These are phyloP conservation scores for Laupala kohalensis DNA, from an alignment of 1,140 invertebrate species.

Conservation along the genomic window DNA sequence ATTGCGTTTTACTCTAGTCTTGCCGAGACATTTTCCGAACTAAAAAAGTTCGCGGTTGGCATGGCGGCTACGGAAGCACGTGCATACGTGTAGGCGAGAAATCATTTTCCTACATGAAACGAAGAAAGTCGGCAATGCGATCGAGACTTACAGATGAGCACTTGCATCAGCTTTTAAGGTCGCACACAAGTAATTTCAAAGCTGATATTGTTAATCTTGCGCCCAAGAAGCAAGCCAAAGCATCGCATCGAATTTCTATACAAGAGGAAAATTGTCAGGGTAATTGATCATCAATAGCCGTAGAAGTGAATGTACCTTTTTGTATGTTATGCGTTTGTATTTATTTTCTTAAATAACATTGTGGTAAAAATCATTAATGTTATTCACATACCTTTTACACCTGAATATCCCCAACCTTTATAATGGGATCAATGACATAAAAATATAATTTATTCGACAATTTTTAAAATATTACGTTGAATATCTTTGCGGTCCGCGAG, in stretches of 20 bases:
- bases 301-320: too few species aligned
- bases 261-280: too few species aligned
- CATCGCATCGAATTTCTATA: not conserved
- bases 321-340: too few species aligned
- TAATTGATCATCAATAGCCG: too few species aligned
- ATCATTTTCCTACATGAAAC: not conserved
- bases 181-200: not conserved
- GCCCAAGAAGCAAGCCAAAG: not conserved
- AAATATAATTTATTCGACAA: too few species aligned
- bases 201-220: not conserved
- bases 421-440: too few species aligned
- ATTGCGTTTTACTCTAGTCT: not conserved
- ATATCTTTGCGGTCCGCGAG: too few species aligned
- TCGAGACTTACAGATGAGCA: not conserved
- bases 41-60: not conserved
- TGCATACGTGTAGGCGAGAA: conserved; percentile 7
- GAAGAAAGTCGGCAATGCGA: not conserved
- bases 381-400: too few species aligned
- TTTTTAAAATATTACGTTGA: too few species aligned
- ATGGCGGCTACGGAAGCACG: not conserved
- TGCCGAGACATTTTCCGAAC: not conserved
- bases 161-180: not conserved
- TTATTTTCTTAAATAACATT: too few species aligned
- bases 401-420: too few species aligned
- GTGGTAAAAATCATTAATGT: too few species aligned